Evolutionary conservation across 2,888 invertebrate species (phyloP).

Genomic region (Maniola hyperantus): DNA sequence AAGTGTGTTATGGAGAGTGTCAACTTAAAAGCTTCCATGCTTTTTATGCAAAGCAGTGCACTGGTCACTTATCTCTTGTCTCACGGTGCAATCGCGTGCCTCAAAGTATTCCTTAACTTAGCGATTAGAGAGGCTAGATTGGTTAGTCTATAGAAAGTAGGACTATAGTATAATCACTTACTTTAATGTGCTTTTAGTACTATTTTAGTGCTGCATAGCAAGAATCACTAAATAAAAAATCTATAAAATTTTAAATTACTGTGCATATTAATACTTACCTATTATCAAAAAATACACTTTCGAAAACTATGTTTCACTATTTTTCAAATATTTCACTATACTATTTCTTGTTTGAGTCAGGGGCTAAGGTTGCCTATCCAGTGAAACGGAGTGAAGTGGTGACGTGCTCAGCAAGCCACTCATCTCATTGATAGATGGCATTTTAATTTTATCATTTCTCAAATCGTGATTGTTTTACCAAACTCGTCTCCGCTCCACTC

Average conservation of each 20-base stretch:
- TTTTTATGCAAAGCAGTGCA: not conserved
- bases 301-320: not conserved
- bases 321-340: slow-evolving; percentile 1
- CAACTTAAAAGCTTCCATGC: not conserved
- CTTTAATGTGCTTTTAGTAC: slow-evolving; percentile 13
- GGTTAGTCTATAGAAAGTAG: slow-evolving; percentile 23
- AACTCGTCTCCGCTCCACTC: too few species aligned
- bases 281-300: not conserved
- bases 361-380: not conserved
- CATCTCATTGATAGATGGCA: too few species aligned
- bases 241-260: not conserved
- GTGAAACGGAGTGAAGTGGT: too few species aligned
- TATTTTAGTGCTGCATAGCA: not conserved
- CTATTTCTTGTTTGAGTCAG: not conserved
- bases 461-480: too few species aligned
- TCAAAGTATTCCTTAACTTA: not conserved
- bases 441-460: too few species aligned
- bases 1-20: not conserved
- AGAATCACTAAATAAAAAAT: not conserved
- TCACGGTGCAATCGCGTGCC: not conserved
- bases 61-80: not conserved
- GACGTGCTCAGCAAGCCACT: too few species aligned
- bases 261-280: not conserved
- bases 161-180: slow-evolving; percentile 8
- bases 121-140: slow-evolving; percentile 31